Evolutionary conservation across 1,140 invertebrate species (phyloP), one percentile per base, ranked within the genome.

Genomic region (Rhynchophorus ferrugineus): DNA sequence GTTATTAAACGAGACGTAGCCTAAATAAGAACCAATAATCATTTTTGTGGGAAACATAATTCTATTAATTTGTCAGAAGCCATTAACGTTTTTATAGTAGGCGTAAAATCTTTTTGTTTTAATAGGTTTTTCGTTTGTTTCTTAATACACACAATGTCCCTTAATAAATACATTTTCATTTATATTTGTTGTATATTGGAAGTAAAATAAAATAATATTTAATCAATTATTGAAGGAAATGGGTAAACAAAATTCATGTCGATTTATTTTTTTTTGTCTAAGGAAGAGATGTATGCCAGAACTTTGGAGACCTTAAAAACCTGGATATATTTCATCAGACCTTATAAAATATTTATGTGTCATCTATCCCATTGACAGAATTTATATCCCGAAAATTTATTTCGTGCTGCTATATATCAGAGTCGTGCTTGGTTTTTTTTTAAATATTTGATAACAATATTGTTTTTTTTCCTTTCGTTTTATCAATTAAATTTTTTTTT

Each of bases 321-420:
- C 41, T 44, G 39, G 11, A 44, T 36, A 51, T 43, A 44, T 51
- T 44, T 51, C 49, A 51, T 51, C 43, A 51, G 33, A 18, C 49
- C 49, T 51, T 51, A 51, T 51, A 44, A 51, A 51, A 51, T 51
- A 51, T 51, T 51, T 51, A 51, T 51, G 49, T 51, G 49, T 41
- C 24, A 44, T 51, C 49, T 38, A 51, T 51, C 44, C 49, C 18
- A 51, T 51, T 51, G 49, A 51, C 49, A 51, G 48, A 49, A 24
- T 49, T 49, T 49, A 49, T 49, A 6, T 49, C 37, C 19, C 18
- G 39, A 44, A 24, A 51, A 51, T 51, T 44, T 51, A 44, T 51
- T 44, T 51, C 20, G 39, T 20, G 9, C 34, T 13, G 24, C 7
- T 34, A 35, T 44, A 21, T 39, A 39, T 42, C 38, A 49, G 39